Evolutionary conservation across 2,797 vertebrate species (phyloP).

Genomic region (Cuculus canorus): DNA sequence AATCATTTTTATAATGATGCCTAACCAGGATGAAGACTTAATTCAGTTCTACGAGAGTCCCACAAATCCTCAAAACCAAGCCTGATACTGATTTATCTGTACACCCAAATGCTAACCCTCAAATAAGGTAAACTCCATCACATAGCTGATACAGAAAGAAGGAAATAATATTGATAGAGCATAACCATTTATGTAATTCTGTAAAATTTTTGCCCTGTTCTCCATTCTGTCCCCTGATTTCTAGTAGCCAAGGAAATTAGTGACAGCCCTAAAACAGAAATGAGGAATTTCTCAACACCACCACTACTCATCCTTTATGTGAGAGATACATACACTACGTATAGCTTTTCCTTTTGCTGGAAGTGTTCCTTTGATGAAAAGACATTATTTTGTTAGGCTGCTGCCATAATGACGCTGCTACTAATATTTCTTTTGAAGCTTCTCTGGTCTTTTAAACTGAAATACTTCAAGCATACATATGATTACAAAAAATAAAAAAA

Average conservation of each 20-base stretch:
- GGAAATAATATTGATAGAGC: background rate
- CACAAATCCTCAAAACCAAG: background rate
- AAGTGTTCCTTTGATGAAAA: background rate
- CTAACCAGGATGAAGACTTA: background rate
- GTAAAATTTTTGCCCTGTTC: background rate
- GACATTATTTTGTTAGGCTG: background rate
- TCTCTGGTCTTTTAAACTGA: background rate
- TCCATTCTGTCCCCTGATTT: background rate
- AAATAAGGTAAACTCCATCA: background rate
- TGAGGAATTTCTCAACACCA: background rate
- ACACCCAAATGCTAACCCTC: background rate
- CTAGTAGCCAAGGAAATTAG: background rate
- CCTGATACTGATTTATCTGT: background rate
- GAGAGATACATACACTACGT: background rate
- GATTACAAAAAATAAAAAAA: background rate
- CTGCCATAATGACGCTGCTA: background rate
- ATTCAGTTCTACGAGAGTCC: background rate
- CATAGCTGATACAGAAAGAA: background rate
- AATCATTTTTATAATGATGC: background rate
- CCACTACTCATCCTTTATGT: background rate
- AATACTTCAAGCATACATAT: background rate
- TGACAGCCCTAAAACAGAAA: background rate
- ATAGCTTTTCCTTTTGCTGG: background rate
- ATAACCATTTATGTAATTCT: background rate
- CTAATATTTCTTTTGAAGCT: slow-evolving; percentile 30